A percentile compares a stretch with the other conserved stretches of the same genome.
These are phyloP conservation scores for Sanderia malayensis DNA, from an alignment of 30 jellyfish, hydroid and myxozoan genomes.

Conservation along the genomic window DNA sequence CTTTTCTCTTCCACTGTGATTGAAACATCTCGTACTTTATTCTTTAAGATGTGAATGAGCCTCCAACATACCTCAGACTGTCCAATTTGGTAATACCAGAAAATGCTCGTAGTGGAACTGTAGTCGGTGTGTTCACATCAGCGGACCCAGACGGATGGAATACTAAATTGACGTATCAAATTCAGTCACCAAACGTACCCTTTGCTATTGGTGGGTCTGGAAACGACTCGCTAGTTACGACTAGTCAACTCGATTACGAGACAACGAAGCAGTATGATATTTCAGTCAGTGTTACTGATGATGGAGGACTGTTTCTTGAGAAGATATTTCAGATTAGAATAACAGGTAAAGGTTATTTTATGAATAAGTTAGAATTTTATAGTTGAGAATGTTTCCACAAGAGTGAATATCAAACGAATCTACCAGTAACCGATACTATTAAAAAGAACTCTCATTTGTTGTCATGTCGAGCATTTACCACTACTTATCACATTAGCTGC, in stretches of 20 bases:
- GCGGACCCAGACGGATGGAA: slow-evolving; percentile 56
- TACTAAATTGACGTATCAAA: slow-evolving; percentile 24
- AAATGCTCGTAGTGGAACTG: slow-evolving; percentile 39
- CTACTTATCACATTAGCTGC: too few relatives aligned
- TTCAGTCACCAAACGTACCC: slow-evolving; percentile 36
- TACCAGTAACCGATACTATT: too few relatives aligned
- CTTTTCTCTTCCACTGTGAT: too few relatives aligned
- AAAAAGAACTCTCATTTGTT: too few relatives aligned
- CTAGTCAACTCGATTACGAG: slow-evolving; percentile 66
- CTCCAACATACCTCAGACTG: slow-evolving; percentile 40
- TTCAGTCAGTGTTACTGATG: slow-evolving; percentile 66
- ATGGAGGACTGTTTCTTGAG: slow-evolving; percentile 63
- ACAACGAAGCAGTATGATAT: slow-evolving; percentile 25
- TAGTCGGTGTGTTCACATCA: slow-evolving; percentile 50
- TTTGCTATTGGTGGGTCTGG: slow-evolving; percentile 56
- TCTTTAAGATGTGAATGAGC: slow-evolving; percentile 59
- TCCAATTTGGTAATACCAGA: slow-evolving; percentile 30
- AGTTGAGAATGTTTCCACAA: too few relatives aligned
- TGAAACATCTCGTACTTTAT: too few relatives aligned
- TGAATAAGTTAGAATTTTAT: too few relatives aligned
- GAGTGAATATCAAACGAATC: too few relatives aligned
- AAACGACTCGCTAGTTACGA: slow-evolving; percentile 12
- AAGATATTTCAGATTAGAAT: slow-evolving; percentile 40
- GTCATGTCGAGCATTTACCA: too few relatives aligned
- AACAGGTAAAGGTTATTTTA: slow-evolving; percentile 41